These are phyloP conservation scores for Melanophora roralis DNA, from an alignment of 2,888 invertebrate genomes.

Conservation along the genomic window DNA sequence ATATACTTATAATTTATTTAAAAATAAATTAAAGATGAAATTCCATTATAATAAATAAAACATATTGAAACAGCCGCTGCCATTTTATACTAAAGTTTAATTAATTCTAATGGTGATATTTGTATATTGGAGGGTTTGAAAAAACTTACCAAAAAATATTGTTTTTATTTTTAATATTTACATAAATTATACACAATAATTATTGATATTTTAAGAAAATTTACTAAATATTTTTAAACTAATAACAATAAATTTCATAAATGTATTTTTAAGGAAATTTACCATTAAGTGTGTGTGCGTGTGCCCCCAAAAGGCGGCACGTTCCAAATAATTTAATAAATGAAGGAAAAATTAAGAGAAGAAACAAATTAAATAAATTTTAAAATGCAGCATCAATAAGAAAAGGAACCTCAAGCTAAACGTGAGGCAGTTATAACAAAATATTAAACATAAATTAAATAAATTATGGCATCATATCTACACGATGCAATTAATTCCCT, in stretches of 20 bases:
- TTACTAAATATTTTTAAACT: slow-evolving; percentile 61
- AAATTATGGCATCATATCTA: slow-evolving; percentile 69
- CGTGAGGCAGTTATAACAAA: slow-evolving; percentile 67
- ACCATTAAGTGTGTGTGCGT: slow-evolving; percentile 57
- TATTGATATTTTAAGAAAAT: slow-evolving; percentile 55
- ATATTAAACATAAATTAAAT: slow-evolving; percentile 75
- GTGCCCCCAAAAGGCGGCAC: slow-evolving; percentile 67
- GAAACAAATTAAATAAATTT: slow-evolving; percentile 4
- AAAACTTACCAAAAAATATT: not conserved
- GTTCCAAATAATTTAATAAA: slow-evolving; percentile 75
- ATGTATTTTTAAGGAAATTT: slow-evolving; percentile 56
- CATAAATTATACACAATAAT: slow-evolving; percentile 22
- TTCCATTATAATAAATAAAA: slow-evolving; percentile 27
- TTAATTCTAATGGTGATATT: slow-evolving; percentile 2
- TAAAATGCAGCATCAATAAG: slow-evolving; percentile 6
- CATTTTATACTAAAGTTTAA: slow-evolving; percentile 14
- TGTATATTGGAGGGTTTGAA: not conserved
- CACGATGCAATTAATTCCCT: slow-evolving; percentile 21
- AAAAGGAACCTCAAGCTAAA: not conserved
- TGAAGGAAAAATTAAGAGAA: slow-evolving; percentile 28
- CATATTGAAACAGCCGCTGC: not conserved
- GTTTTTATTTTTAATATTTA: not conserved
- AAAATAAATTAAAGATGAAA: not conserved
- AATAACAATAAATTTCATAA: slow-evolving; percentile 63
- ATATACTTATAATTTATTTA: too few relatives aligned